Base-by-base conservation (phyloP, 2,113 vertebrate species). In the Aplodontia rufa region DNA sequence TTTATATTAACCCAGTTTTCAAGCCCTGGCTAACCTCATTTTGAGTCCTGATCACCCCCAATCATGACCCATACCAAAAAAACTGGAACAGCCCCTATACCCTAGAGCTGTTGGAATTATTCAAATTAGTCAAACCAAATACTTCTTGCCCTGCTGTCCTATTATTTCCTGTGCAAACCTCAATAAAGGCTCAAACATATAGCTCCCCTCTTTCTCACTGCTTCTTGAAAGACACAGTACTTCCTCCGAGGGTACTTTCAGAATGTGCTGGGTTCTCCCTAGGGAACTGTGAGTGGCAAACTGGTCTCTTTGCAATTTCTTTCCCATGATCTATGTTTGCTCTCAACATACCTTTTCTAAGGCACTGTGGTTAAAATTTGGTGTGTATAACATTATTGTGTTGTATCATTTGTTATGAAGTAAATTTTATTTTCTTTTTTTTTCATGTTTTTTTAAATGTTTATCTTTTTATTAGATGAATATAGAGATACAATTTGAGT, bases 101-200 rank as follows among this genome's bases (percentile, higher is more conserved):
- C 11, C 10, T 30, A 37, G 3, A 58, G 32, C 6, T 72, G 42
- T 4, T n/a, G 20, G 60, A 71, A 47, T 58, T 47, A 47, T 8
- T 81, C 37, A 55, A 20, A 11, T 22, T 58, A 60, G 5, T 9
- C 20, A 35, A 20, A 24, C 28, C 47, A 28, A 81, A 47, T 8
- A 9, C 40, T 45, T 12, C 30, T 12, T n/a, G 12, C 4, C 5
- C 30, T 82, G 20, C 1, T 26, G 20, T 30, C 24, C 8, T 64
- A 3, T 66, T 32, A 1, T 35, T 51, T 22, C 26, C 6, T 14
- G 10, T 32, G n/a, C 8, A 51, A 78, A 30, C 10, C 6, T 4
- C 17, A 42, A 40, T 7, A 17, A 12, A 11, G 45, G 0, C 1
- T 66, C 47, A 40, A 16, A 4, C 7, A 2, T 12, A 19, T 1